A percentile compares a stretch with the other conserved stretches of the same genome.
Conservation (phyloP, 2,797 vertebrate genomes). For the Oreochromis grahami region DNA sequence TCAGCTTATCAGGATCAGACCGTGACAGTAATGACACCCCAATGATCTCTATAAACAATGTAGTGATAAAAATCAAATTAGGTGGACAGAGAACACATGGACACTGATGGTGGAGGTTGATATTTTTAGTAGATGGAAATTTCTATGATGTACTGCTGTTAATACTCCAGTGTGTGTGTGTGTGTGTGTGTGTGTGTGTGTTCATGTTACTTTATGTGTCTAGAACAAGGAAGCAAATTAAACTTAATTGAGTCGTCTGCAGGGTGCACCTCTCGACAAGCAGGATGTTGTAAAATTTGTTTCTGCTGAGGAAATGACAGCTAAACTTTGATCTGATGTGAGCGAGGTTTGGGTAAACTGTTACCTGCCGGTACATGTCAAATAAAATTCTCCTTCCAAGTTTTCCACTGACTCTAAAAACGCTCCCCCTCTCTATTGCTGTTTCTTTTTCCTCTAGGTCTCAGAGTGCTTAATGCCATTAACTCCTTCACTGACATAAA, state of each 20-base stretch:
- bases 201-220: background rate
- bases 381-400: background rate
- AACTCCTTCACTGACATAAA: conserved; percentile 25
- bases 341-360: conserved; percentile 14
- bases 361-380: conserved; percentile 12
- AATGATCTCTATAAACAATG: background rate
- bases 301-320: background rate
- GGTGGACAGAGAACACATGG: background rate
- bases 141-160: background rate
- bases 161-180: background rate
- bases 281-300: background rate
- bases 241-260: conserved; percentile 61
- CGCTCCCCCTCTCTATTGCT: conserved; percentile 7
- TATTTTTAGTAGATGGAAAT: background rate
- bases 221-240: conserved; percentile 25
- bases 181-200: background rate
- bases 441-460: conserved; percentile 40
- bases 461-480: conserved; percentile 51
- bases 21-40: background rate
- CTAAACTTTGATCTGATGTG: conserved; percentile 46
- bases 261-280: conserved; percentile 16
- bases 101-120: background rate
- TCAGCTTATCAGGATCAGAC: background rate
- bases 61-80: background rate
- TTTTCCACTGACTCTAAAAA: conserved; percentile 2